Conservation (phyloP, 2,113 vertebrate species). For the Murina feae region DNA sequence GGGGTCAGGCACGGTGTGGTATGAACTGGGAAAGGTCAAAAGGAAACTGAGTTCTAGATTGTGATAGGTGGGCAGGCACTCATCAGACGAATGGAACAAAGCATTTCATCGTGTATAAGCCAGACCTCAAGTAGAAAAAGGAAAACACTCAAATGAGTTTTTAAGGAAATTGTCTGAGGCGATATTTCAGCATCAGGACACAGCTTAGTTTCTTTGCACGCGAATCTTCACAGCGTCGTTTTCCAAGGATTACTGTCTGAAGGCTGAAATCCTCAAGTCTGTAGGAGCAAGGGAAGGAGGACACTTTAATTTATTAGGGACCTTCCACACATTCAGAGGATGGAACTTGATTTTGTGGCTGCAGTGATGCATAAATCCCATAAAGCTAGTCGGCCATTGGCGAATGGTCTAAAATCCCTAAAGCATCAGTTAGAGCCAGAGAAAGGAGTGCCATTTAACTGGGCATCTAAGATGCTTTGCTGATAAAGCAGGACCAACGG, state of each 20-base stretch:
- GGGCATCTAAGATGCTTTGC: slow-evolving; percentile 60
- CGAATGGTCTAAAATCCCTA: slow-evolving; percentile 58
- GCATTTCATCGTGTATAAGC: not conserved
- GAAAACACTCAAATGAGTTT: not conserved
- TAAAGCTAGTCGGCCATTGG: slow-evolving; percentile 70
- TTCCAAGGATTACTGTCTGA: not conserved
- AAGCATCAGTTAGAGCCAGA: not conserved
- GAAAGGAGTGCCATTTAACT: slow-evolving; percentile 59
- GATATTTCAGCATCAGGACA: not conserved
- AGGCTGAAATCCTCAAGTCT: not conserved
- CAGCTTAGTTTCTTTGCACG: not conserved
- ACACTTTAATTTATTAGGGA: slow-evolving; percentile 48
- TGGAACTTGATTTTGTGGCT: slow-evolving; percentile 49
- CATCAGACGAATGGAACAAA: not conserved
- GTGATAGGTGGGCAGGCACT: not conserved
- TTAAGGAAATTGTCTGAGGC: not conserved
- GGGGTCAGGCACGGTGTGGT: fast-evolving
- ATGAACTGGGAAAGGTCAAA: not conserved
- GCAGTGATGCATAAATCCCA: slow-evolving; percentile 58
- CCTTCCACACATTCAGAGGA: slow-evolving; percentile 1
- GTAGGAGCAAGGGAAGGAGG: not conserved
- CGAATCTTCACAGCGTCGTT: not conserved
- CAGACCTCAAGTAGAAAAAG: not conserved
- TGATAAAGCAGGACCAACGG: slow-evolving; percentile 68
- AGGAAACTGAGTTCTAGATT: not conserved